Conservation (phyloP, 2,113 vertebrate species). For the Mixornis gularis region DNA sequence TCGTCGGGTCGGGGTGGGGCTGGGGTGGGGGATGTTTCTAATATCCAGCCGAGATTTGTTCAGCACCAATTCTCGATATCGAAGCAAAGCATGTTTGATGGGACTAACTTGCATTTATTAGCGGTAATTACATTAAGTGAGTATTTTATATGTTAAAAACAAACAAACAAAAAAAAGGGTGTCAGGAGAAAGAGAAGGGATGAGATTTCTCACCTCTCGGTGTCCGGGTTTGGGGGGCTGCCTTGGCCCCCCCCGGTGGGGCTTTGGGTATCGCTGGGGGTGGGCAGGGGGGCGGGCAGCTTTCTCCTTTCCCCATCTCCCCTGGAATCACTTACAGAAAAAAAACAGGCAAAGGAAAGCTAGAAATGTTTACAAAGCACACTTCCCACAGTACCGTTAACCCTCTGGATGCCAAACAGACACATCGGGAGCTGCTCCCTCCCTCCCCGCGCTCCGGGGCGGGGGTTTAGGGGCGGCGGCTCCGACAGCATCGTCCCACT, state of each 20-base stretch:
- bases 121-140: slow-evolving; percentile 33
- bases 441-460: neutral
- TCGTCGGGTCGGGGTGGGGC: neutral
- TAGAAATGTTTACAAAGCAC: slow-evolving; percentile 30
- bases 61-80: slow-evolving; percentile 28
- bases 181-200: neutral
- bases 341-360: neutral
- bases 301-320: neutral
- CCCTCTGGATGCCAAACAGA: slow-evolving; percentile 58
- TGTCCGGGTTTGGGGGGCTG: neutral
- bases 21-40: neutral
- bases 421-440: neutral
- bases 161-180: neutral
- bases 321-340: slow-evolving; percentile 12
- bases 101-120: slow-evolving; percentile 39
- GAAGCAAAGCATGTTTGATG: slow-evolving; percentile 21
- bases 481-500: neutral
- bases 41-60: slow-evolving; percentile 21
- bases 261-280: neutral
- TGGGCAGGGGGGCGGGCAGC: neutral
- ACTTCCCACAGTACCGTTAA: slow-evolving; percentile 6
- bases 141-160: slow-evolving; percentile 43
- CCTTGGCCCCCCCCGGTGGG: neutral
- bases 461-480: fast-evolving
- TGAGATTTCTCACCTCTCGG: neutral